Conservation (phyloP, 2,888 invertebrate genomes). For the Myopa testacea region DNA sequence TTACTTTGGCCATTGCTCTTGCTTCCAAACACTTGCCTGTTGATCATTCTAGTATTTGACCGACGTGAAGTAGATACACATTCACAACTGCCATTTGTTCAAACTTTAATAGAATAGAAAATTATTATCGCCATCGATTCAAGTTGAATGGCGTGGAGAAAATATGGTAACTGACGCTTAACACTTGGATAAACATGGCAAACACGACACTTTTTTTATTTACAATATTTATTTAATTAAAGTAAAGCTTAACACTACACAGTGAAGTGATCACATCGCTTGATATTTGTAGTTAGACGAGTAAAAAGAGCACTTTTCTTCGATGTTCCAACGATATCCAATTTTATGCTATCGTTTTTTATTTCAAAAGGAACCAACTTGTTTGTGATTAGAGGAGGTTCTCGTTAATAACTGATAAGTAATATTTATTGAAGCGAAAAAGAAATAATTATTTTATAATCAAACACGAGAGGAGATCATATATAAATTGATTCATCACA, state of each 20-base stretch:
- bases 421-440: too few relatives aligned
- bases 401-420: too few relatives aligned
- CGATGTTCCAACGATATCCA: neutral
- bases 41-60: neutral
- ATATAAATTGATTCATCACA: too few relatives aligned
- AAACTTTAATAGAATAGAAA: neutral
- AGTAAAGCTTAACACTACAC: too few relatives aligned
- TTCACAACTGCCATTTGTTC: conserved; percentile 8
- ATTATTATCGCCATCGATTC: neutral
- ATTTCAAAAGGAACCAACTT: too few relatives aligned
- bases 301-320: neutral
- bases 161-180: conserved; percentile 2
- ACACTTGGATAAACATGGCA: conserved; percentile 18
- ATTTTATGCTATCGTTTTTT: too few relatives aligned
- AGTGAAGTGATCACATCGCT: neutral
- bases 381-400: too few relatives aligned
- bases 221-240: too few relatives aligned
- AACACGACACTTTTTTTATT: neutral
- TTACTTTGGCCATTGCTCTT: too few relatives aligned
- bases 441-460: too few relatives aligned
- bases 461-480: too few relatives aligned
- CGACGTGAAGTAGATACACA: too few relatives aligned
- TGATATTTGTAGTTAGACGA: neutral
- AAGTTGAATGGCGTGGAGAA: neutral
- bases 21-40: neutral